phyloP scores from a whole-genome alignment of 1,140 invertebrate genomes.

The Nymphalis io region DNA sequence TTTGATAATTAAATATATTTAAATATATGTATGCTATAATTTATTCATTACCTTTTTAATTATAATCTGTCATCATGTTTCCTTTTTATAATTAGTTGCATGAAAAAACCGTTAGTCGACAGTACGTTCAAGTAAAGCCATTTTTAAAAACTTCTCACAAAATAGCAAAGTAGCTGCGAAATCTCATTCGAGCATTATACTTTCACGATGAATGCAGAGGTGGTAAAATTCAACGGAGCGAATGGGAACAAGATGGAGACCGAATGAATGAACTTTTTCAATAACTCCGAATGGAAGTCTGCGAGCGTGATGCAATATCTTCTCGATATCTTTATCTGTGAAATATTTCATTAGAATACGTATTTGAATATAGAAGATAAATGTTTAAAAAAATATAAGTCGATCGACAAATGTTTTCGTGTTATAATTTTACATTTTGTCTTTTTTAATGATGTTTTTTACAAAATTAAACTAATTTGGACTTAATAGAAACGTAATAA shows the following conservation, averaged over 20 bases:
- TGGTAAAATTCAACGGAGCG: slow-evolving; percentile 24
- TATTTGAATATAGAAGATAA: slow-evolving; percentile 8
- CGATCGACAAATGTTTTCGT: background rate
- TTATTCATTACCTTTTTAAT: too few relatives aligned
- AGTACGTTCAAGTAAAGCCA: background rate
- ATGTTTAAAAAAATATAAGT: background rate
- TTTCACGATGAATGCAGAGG: slow-evolving; percentile 19
- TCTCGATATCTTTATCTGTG: slow-evolving; percentile 27
- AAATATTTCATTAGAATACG: slow-evolving; percentile 15
- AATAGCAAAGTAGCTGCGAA: slow-evolving; percentile 25
- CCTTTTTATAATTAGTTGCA: too few relatives aligned
- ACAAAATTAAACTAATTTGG: too few relatives aligned
- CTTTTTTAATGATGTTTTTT: too few relatives aligned
- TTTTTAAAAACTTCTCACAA: background rate
- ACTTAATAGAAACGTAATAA: too few relatives aligned
- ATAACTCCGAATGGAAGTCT: slow-evolving; percentile 53
- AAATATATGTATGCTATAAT: too few relatives aligned
- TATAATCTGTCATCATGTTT: too few relatives aligned
- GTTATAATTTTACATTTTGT: too few relatives aligned
- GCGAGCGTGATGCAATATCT: slow-evolving; percentile 18
- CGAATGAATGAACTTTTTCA: slow-evolving; percentile 63
- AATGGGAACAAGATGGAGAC: slow-evolving; percentile 21
- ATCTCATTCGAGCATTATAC: slow-evolving; percentile 23
- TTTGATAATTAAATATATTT: too few relatives aligned
- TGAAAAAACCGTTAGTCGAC: too few relatives aligned